Evolutionary conservation across 2,797 vertebrate genomes (phyloP), one percentile per base, ranked within the genome.

Genomic region (Pelodytes ibericus): DNA sequence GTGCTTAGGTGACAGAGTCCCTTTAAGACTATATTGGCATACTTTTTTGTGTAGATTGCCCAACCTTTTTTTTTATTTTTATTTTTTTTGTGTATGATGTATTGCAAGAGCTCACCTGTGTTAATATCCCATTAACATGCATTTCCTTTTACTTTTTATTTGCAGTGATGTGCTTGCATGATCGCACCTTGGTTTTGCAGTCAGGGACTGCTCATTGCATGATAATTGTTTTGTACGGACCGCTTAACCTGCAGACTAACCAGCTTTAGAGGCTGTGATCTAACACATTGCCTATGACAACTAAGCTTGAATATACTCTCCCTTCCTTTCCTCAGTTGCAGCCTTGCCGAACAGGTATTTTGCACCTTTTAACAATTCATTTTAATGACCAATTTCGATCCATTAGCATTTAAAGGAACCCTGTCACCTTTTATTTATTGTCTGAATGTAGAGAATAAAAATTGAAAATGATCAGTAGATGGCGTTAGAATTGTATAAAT

Each of bases 111-210:
- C 10, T 44, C 41, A 1, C 11, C 15, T 44, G 13, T 65, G 24
- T 47, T 7, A 20, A 22, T 25, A 57, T 25, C 10, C 25, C 24
- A 68, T 79, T 79, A 79, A 79, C 60, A 20, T 36, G n/a, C n/a
- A 53, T 79, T 72, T 59, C 71, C 75, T 65, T 67, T 79, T 61
- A 51, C 69, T 79, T 63, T 79, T 78, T 59, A 78, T 78, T 79
- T 73, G 44, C 76, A 79, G 76, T 72, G 76, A 79, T 79, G 44
- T 79, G 30, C 30, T 79, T 79, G 76, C 76, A 79, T 78, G 75
- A 78, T 44, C 53, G 29, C 57, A 65, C 59, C 75, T 71, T 76
- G 66, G 36, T 76, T 61, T 65, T 65, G 69, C 75, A 49, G 62
- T 67, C 70, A 72, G 56, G 47, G 71, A 25, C 71, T 62, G 58